Percentiles rank a stretch among this genome's conserved stretches.
These are phyloP conservation scores for Parambassis ranga DNA, from an alignment of 2,797 vertebrate genomes.

Conservation along the genomic window DNA sequence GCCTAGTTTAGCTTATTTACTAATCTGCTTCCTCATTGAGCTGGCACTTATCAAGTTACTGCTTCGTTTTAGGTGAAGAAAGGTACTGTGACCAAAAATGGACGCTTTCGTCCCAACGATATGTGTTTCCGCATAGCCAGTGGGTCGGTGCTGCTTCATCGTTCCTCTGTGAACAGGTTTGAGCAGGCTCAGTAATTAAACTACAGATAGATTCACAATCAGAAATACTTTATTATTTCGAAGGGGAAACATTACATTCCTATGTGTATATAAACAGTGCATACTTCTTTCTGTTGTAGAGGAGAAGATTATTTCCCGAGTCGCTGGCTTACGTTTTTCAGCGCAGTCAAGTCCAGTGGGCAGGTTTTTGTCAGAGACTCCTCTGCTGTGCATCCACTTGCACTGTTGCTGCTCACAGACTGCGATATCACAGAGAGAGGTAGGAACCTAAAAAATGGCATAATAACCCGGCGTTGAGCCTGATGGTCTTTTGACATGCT, in stretches of 20 bases:
- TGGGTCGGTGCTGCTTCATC: conserved; percentile 90
- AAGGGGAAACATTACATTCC: no score
- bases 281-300: conserved; percentile 44
- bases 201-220: neutral
- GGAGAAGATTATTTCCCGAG: conserved; percentile 80
- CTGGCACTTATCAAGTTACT: neutral
- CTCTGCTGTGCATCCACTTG: conserved; percentile 89
- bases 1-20: neutral
- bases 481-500: no score
- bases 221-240: no score
- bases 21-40: neutral
- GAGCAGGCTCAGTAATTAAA: neutral
- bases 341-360: conserved; percentile 88
- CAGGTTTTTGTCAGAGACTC: conserved; percentile 92
- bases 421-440: conserved; percentile 86
- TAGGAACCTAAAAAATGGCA: no score
- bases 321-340: conserved; percentile 95
- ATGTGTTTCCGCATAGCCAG: conserved; percentile 82
- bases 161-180: conserved; percentile 94
- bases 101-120: conserved; percentile 90
- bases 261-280: neutral
- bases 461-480: no score
- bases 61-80: conserved; percentile 83
- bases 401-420: conserved; percentile 91
- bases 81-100: conserved; percentile 87